Percentiles rank a stretch among this genome's conserved stretches.
phyloP scores from a whole-genome alignment of 2,797 vertebrate genomes.

The Phrynocephalus guinanensis region DNA sequence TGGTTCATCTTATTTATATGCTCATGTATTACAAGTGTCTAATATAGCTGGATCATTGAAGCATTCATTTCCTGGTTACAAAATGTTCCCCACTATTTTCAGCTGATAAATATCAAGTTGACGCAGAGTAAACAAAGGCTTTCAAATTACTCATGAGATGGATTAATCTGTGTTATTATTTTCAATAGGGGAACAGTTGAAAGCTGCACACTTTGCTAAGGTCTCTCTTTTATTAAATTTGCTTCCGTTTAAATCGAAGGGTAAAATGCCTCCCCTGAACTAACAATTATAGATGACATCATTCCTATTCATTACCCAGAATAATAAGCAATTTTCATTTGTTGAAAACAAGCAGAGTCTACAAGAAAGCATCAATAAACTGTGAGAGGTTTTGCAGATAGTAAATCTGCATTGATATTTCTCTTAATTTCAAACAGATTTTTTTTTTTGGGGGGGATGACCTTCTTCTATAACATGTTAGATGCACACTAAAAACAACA shows the following conservation, averaged over 20 bases:
- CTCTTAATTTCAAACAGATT: constrained; percentile 51
- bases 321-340: constrained; percentile 71
- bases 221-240: constrained; percentile 44
- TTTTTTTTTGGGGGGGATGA: not conserved
- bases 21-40: not conserved
- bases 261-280: constrained; percentile 55
- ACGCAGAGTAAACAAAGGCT: not conserved
- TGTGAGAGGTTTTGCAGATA: constrained; percentile 55
- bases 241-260: constrained; percentile 59
- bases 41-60: not conserved
- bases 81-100: constrained; percentile 33
- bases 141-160: constrained; percentile 47
- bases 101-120: constrained; percentile 32
- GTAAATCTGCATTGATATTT: constrained; percentile 41
- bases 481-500: constrained; percentile 46
- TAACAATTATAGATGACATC: constrained; percentile 65
- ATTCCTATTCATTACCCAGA: constrained; percentile 60
- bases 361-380: constrained; percentile 55
- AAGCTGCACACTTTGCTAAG: constrained; percentile 51
- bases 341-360: constrained; percentile 62
- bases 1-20: not conserved
- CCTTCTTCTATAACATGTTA: not conserved
- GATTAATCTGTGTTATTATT: constrained; percentile 33
- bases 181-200: constrained; percentile 31
- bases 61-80: constrained; percentile 52